phyloP scores from a whole-genome alignment of 2,113 vertebrate species.

The Rallus limicola region DNA sequence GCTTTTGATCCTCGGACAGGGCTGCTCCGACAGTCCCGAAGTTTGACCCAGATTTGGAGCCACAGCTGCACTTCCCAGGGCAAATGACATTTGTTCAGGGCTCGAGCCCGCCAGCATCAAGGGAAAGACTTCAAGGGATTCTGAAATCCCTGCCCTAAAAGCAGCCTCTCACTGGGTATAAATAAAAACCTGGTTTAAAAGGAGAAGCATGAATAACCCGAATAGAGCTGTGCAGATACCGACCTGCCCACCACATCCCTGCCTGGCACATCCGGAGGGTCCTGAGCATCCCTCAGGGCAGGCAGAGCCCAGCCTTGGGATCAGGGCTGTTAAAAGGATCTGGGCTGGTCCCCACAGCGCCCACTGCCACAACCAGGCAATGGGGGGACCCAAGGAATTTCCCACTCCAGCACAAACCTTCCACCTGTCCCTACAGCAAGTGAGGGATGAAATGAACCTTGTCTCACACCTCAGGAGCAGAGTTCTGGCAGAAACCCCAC shows the following conservation, averaged over 20 bases:
- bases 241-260: fast-evolving
- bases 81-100: not conserved
- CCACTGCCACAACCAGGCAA: fast-evolving
- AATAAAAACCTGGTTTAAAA: not conserved
- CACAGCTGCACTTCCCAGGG: fast-evolving
- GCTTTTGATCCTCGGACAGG: fast-evolving
- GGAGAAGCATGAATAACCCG: fast-evolving
- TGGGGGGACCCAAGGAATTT: not conserved
- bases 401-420: not conserved
- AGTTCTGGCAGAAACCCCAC: not conserved
- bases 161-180: fast-evolving
- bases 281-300: not conserved
- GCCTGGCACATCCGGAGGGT: fast-evolving
- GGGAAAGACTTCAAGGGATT: not conserved
- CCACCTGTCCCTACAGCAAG: fast-evolving
- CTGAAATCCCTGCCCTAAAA: not conserved
- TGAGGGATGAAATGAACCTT: not conserved
- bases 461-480: fast-evolving
- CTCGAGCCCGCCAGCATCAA: not conserved
- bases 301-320: not conserved
- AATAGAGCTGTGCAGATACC: not conserved
- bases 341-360: fast-evolving
- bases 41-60: not conserved
- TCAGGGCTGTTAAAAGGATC: fast-evolving
- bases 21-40: not conserved